Conservation (phyloP, 1,140 invertebrate genomes). For the Drosophila albomicans region DNA sequence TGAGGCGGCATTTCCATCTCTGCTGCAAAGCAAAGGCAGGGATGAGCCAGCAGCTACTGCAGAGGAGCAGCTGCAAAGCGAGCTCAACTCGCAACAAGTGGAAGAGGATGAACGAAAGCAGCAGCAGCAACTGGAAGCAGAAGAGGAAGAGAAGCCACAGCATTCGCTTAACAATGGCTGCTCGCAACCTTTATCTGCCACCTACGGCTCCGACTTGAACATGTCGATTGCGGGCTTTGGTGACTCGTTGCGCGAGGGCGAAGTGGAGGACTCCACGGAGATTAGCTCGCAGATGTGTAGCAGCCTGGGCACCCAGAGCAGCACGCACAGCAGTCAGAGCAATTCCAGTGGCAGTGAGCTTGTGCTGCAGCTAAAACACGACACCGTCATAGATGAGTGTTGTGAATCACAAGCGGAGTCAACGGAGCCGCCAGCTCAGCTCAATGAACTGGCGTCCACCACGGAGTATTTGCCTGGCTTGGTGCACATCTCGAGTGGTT, state of each 20-base stretch:
- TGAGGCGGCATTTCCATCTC: constrained; percentile 68
- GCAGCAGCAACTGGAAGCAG: constrained; percentile 2
- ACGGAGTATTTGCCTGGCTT: constrained; percentile 96
- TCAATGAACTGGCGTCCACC: constrained; percentile 87
- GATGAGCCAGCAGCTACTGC: neutral
- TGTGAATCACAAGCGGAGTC: neutral
- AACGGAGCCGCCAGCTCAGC: neutral
- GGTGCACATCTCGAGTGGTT: constrained; percentile 92
- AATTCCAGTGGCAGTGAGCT: constrained; percentile 58
- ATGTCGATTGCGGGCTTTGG: constrained; percentile 74
- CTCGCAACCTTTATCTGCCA: constrained; percentile 61
- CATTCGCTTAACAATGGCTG: constrained; percentile 42
- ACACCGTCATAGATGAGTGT: neutral
- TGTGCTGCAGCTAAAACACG: constrained; percentile 64
- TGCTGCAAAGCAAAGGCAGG: constrained; percentile 50
- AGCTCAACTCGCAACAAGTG: constrained; percentile 3
- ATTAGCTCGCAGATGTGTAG: constrained; percentile 30
- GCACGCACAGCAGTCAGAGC: constrained; percentile 41
- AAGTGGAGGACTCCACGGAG: constrained; percentile 8
- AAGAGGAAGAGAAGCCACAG: neutral
- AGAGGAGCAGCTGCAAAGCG: neutral
- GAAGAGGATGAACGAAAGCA: neutral
- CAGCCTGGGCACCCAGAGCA: constrained; percentile 24
- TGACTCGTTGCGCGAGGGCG: constrained; percentile 44
- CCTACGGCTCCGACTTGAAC: constrained; percentile 68